phyloP scores from a whole-genome alignment of 2,797 vertebrate genomes.

The Champsocephalus gunnari region DNA sequence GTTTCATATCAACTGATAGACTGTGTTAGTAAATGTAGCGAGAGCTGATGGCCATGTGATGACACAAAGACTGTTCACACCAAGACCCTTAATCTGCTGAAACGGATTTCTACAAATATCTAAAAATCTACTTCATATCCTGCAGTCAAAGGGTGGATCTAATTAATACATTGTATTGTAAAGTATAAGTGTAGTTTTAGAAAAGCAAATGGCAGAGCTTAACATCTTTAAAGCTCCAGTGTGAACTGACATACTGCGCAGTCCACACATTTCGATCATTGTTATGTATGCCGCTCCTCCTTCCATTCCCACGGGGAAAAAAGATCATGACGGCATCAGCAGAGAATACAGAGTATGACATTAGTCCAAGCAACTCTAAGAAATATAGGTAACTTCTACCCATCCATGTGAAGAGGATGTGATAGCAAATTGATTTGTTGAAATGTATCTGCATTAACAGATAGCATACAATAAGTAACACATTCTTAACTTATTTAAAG shows the following conservation, averaged over 20 bases:
- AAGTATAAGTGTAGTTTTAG: not conserved
- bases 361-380: constrained; percentile 37
- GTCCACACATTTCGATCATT: constrained; percentile 50
- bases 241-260: not conserved
- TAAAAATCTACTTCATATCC: not conserved
- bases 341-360: constrained; percentile 37
- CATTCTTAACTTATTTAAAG: too few relatives aligned
- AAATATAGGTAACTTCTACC: constrained; percentile 20
- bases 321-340: constrained; percentile 43
- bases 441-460: not conserved
- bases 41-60: constrained; percentile 62
- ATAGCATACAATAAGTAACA: not conserved
- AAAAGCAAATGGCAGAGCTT: not conserved
- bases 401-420: constrained; percentile 12
- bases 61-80: constrained; percentile 48
- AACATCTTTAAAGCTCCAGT: constrained; percentile 1
- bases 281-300: constrained; percentile 17
- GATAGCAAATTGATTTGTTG: not conserved
- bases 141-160: not conserved
- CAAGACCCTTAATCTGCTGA: constrained; percentile 1
- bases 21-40: constrained; percentile 47
- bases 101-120: not conserved
- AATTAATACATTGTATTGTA: not conserved
- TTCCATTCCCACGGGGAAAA: constrained; percentile 46
- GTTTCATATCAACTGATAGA: too few relatives aligned